Percentiles rank a stretch among this genome's conserved stretches.
These are phyloP conservation scores for Mus pahari DNA, from an alignment of 2,113 vertebrate genomes.

Conservation along the genomic window DNA sequence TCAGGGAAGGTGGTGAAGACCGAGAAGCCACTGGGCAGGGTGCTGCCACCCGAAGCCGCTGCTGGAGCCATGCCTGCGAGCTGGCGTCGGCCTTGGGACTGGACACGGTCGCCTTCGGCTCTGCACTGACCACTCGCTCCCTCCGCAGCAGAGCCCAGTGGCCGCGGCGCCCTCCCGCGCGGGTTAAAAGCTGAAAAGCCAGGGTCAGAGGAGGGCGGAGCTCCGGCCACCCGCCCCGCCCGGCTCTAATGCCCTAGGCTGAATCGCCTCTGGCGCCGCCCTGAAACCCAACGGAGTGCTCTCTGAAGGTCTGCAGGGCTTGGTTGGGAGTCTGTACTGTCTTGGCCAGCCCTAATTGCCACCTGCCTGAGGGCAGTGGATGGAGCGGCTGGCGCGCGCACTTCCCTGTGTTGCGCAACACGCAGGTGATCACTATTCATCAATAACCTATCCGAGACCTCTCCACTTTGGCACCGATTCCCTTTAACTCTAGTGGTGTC, in stretches of 20 bases:
- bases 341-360: background rate
- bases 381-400: background rate
- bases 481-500: background rate
- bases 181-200: slow-evolving; percentile 67
- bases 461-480: background rate
- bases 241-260: background rate
- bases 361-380: background rate
- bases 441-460: background rate
- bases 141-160: slow-evolving; percentile 28
- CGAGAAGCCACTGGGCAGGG: slow-evolving; percentile 77
- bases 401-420: background rate
- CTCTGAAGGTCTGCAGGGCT: rapidly evolving
- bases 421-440: background rate
- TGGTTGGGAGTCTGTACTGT: too few relatives aligned
- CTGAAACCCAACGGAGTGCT: background rate
- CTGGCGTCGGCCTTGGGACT: slow-evolving; percentile 42
- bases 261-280: background rate
- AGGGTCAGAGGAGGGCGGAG: slow-evolving; percentile 61
- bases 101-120: slow-evolving; percentile 32
- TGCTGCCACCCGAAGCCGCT: slow-evolving; percentile 66
- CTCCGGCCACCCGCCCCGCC: background rate
- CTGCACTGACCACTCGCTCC: background rate
- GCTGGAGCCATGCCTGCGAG: slow-evolving; percentile 77
- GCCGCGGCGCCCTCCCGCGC: background rate
- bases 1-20: slow-evolving; percentile 80